Evolutionary conservation across 1,140 invertebrate species (phyloP), one percentile per base, ranked within the genome.

Genomic region (Colletes gigas): DNA sequence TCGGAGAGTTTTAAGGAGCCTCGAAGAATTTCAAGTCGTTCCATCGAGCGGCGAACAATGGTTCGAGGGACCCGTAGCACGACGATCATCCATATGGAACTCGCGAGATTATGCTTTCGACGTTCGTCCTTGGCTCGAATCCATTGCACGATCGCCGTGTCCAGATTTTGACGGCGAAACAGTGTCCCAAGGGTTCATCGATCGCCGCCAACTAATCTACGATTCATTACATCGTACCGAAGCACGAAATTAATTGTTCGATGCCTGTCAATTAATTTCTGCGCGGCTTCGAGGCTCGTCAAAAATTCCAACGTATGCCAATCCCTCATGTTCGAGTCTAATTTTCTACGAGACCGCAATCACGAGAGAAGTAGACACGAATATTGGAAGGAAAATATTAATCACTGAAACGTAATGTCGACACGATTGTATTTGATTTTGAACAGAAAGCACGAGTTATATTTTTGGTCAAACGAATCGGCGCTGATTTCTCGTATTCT

Each of bases 181-280:
- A 52, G 50, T 44, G 50, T 66, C 39, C 52, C 62, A 55, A 72
- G 57, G 57, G 44, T 72, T 62, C 57, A 72, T 72, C 44, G 57
- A 71, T 71, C 69, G 70, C 19, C 19, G n/a, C 21, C 41, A 8
- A 47, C 73, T 75, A 75, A 75, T 75, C 50, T 66, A 57, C 50
- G 62, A 47, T 75, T 75, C 73, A 44, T 67, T 55, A 75, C 62
- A 39, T 52, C 30, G 39, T 44, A 21, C 50, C 15, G 10, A 19
- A 52, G n/a, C 39, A 41, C 12, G 6, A 39, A 75, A 75, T 75
- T 75, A 75, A 67, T 75, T 52, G 44, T 39, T 47, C 72, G 10
- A 75, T 41, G 47, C 44, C 50, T 60, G 50, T 75, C 50, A 55
- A 65, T 50, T 75, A 75, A 75, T 75, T 75, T 75, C 60, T 15